phyloP scores from a whole-genome alignment of 2,113 vertebrate genomes.

The Cnemophilus loriae region DNA sequence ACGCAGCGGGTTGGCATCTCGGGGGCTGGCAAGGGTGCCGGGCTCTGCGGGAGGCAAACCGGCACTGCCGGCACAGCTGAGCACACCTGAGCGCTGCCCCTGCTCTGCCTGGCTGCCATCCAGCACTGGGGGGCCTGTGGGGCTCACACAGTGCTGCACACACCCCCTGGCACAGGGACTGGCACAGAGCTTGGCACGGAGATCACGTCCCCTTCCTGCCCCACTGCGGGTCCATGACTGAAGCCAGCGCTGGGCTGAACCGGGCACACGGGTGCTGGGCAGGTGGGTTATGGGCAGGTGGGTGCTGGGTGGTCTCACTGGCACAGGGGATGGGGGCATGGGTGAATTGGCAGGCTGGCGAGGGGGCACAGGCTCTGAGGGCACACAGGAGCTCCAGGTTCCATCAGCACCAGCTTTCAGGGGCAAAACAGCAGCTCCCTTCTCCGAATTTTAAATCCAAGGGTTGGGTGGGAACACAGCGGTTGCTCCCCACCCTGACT shows the following conservation, averaged over 20 bases:
- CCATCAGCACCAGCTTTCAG: accelerated
- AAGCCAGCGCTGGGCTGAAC: not conserved
- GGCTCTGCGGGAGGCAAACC: not conserved
- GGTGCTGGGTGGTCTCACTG: not conserved
- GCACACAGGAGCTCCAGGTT: not conserved
- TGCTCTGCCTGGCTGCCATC: not conserved
- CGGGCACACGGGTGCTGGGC: not conserved
- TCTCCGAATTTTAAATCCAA: not conserved
- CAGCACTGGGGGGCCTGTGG: accelerated
- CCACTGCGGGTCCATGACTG: accelerated
- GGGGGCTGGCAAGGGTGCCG: not conserved
- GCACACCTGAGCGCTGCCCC: not conserved
- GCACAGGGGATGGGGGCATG: not conserved
- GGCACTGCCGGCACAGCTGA: not conserved
- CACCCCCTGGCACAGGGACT: not conserved
- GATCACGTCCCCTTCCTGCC: not conserved
- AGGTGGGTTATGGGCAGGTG: not conserved
- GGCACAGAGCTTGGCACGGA: not conserved
- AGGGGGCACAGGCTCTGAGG: not conserved
- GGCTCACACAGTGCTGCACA: not conserved
- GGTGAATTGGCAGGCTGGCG: not conserved
- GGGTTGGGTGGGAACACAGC: accelerated
- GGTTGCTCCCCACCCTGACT: not conserved
- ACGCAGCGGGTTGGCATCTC: not conserved
- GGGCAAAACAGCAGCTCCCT: not conserved